Evolutionary conservation across 2,888 invertebrate genomes (phyloP), one percentile per base, ranked within the genome.

Genomic region (Athrips mouffetella): DNA sequence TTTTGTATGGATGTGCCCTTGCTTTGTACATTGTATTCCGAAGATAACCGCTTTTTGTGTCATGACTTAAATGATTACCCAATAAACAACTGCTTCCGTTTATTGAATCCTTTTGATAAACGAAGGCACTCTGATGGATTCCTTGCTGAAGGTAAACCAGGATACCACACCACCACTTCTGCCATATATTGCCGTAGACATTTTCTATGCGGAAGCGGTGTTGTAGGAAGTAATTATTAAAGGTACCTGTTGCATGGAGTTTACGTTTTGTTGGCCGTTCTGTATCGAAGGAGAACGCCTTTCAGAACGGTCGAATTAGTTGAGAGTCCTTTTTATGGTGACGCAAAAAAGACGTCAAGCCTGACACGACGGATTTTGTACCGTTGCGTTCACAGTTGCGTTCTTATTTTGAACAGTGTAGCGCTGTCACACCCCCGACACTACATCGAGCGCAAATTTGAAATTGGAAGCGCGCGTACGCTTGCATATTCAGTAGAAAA

Each of bases 271-370:
- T 23, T 37, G 23, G 35, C 39, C 31, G 39, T 29, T 50, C 33
- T 33, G 50, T 39, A 29, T 33, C 50, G 65, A 75, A 76, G 76
- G 76, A 57, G 52, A 67, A 65, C 72, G 30, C 49, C 74, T 73
- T 71, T 67, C 72, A 49, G 50, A 25, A 51, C 52, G 50, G 48
- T 40, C 58, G 46, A 65, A 25, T 40, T 25, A 40, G 16, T 23
- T 5, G 8, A 13, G 7, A 8, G 8, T n/a, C n/a, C n/a, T n/a
- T n/a, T n/a, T n/a, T n/a, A n/a, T n/a, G n/a, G n/a, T n/a, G n/a
- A n/a, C n/a, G n/a, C n/a, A n/a, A n/a, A n/a, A n/a, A n/a, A n/a
- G n/a, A n/a, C n/a, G n/a, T n/a, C n/a, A n/a, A n/a, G n/a, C n/a
- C n/a, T n/a, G n/a, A n/a, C n/a, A n/a, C n/a, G n/a, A n/a, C n/a